phyloP scores from a whole-genome alignment of 2,797 vertebrate species.

The Miopithecus talapoin region DNA sequence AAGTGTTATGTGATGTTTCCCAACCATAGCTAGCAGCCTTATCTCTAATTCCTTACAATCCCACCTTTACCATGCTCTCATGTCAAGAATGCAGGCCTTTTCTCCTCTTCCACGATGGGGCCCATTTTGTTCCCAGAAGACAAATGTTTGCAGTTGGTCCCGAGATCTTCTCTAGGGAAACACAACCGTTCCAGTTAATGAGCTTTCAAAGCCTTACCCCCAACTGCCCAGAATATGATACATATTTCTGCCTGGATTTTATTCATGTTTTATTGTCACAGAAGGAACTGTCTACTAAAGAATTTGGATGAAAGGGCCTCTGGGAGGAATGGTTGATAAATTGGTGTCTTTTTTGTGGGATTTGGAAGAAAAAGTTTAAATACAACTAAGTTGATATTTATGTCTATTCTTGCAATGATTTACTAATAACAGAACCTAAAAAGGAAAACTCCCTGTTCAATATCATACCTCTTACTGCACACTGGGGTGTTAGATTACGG shows the following conservation, averaged over 20 bases:
- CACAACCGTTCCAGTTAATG: not conserved
- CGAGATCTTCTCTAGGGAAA: slow-evolving; percentile 26
- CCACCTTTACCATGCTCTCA: not conserved
- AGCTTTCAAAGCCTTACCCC: not conserved
- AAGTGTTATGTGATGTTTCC: not conserved
- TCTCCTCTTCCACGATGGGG: not conserved
- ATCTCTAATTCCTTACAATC: not conserved
- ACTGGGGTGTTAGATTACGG: not conserved
- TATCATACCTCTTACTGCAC: not conserved
- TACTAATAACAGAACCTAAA: not conserved
- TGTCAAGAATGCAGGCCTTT: not conserved
- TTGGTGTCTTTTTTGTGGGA: not conserved
- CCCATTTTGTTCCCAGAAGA: not conserved
- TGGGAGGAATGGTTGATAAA: slow-evolving; percentile 26
- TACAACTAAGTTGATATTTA: slow-evolving; percentile 58
- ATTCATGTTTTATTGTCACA: not conserved
- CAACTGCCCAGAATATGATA: not conserved
- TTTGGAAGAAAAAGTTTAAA: slow-evolving; percentile 46
- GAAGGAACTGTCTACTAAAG: slow-evolving; percentile 44
- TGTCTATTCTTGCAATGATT: slow-evolving; percentile 55
- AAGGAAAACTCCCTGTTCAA: not conserved
- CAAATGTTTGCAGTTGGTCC: not conserved
- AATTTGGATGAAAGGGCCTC: slow-evolving; percentile 5
- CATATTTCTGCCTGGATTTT: slow-evolving; percentile 33
- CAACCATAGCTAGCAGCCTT: not conserved